Evolutionary conservation across 1,140 invertebrate species (phyloP), one percentile per base, ranked within the genome.

Genomic region (Ostrea edulis): DNA sequence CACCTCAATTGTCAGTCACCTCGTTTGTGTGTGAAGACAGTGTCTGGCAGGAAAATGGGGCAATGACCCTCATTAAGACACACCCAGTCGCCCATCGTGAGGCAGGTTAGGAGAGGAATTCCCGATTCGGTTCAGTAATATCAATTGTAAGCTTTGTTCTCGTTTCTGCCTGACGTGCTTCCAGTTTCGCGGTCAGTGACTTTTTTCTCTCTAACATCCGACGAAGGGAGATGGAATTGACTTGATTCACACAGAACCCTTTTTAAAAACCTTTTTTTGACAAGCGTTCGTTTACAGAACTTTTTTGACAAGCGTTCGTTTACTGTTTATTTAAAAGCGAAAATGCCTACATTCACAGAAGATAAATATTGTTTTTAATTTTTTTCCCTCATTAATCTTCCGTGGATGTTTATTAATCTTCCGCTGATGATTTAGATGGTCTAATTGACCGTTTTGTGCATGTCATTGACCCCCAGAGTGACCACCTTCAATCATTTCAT

Each of bases 141-240:
- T 77, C 25, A 77, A 77, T 77, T 7, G 22, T 22, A 8, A 77
- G 68, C 68, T 77, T 77, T 77, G 68, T 77, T 77, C 68, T 77
- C 68, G 22, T 77, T 77, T 77, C 68, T 77, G 68, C 25, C 25
- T 77, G 25, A 77, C 9, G 68, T 29, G 68, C 35, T 77, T 14
- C 68, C 22, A 35, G 12, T 77, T 77, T 29, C 29, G 9, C 68
- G 68, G 68, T 77, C 29, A 77, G 25, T 77, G 68, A 25, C 68
- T 77, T 77, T 77, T 77, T 35, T 77, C 22, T 35, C 22, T 77
- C 68, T 35, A 77, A 29, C 0, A 20, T 17, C 20, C 55, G 17
- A n/a, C n/a, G 55, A 62, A 62, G 55, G 55, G 20, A 20, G 55
- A 17, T 62, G 55, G 17, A 17, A 62, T 62, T 17, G 55, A 8